Percentiles rank a stretch among this genome's conserved stretches.
Conservation (phyloP, 2,888 invertebrate species). For the Tortricodes alternella region DNA sequence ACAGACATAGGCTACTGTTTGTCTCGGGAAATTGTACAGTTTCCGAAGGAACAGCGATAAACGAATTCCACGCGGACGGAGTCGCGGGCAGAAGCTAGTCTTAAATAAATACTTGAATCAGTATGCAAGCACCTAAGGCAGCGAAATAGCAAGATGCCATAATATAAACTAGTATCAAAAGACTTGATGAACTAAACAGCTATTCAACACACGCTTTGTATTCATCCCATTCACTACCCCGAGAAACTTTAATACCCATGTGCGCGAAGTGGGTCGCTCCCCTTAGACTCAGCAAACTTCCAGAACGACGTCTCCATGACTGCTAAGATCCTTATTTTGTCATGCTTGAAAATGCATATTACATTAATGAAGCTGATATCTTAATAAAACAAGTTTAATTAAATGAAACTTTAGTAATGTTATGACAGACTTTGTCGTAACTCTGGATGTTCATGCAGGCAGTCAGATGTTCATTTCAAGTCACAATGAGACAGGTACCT, state of each 20-base stretch:
- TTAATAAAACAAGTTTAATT: constrained; percentile 28
- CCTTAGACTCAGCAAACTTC: background rate
- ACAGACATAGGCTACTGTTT: too few relatives aligned
- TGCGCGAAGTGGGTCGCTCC: constrained; percentile 23
- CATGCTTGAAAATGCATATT: too few relatives aligned
- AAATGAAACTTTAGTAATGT: constrained; percentile 26
- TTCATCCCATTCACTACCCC: constrained; percentile 27
- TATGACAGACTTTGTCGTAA: constrained; percentile 14
- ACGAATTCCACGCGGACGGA: too few relatives aligned
- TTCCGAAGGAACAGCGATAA: too few relatives aligned
- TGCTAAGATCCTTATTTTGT: too few relatives aligned
- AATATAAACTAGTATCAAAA: constrained; percentile 16
- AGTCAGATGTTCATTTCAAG: constrained; percentile 3
- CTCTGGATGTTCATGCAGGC: constrained; percentile 7
- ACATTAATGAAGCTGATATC: constrained; percentile 1
- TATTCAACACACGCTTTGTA: constrained; percentile 28
- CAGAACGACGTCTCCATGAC: background rate
- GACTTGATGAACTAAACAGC: constrained; percentile 28
- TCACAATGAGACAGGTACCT: constrained; percentile 1
- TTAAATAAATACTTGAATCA: too few relatives aligned
- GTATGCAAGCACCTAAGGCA: too few relatives aligned
- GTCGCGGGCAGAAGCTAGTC: too few relatives aligned
- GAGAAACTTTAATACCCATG: constrained; percentile 26
- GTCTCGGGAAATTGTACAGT: too few relatives aligned
- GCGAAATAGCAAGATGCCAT: background rate